Conservation (phyloP, 2,113 vertebrate genomes). For the Antechinus stuartii region DNA sequence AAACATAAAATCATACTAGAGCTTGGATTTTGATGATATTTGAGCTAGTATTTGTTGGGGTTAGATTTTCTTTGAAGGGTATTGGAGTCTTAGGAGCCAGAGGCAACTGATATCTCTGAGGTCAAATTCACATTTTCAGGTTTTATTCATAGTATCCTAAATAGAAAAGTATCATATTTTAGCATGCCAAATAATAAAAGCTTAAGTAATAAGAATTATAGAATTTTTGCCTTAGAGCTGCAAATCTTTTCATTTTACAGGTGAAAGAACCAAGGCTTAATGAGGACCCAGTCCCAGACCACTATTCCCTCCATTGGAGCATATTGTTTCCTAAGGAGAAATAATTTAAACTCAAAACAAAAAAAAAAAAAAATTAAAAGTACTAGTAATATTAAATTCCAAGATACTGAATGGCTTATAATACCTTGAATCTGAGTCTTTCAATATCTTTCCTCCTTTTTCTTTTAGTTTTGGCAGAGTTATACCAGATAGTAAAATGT, state of each 20-base stretch:
- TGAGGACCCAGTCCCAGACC: background rate
- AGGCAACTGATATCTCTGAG: slow-evolving; percentile 10
- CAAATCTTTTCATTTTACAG: background rate
- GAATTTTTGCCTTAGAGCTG: background rate
- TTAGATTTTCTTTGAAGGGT: background rate
- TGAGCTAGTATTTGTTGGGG: background rate
- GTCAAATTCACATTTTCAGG: background rate
- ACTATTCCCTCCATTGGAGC: background rate
- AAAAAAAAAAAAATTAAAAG: background rate
- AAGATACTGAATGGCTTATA: background rate
- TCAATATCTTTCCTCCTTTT: background rate
- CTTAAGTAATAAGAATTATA: background rate
- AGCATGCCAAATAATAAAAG: background rate
- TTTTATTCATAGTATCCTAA: background rate
- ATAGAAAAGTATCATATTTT: slow-evolving; percentile 15
- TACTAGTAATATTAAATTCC: background rate
- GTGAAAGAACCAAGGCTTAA: background rate
- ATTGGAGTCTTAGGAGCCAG: background rate
- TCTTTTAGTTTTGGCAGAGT: slow-evolving; percentile 21
- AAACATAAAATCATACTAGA: background rate
- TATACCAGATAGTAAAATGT: background rate
- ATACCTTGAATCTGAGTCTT: background rate
- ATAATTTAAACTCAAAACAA: background rate
- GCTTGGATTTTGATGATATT: background rate
- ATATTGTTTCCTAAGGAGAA: background rate